phyloP scores from a whole-genome alignment of 2,888 invertebrate species.

The Apoderus coryli region DNA sequence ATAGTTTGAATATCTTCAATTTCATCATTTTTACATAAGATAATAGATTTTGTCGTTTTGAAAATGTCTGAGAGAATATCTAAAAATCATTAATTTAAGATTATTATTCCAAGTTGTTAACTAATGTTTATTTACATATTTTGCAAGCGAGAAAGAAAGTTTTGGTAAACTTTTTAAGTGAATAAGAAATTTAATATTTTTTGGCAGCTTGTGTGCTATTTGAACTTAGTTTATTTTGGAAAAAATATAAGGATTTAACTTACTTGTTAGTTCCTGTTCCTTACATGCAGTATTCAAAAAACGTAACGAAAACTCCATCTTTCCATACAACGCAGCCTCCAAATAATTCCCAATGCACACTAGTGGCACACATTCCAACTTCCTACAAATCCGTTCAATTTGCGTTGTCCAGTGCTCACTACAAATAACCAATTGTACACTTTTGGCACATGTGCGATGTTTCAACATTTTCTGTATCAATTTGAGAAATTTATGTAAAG shows the following conservation, averaged over 20 bases:
- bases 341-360: constrained; percentile 56
- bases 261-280: constrained; percentile 33
- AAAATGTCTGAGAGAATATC: constrained; percentile 37
- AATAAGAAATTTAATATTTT: too few relatives aligned
- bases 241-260: too few relatives aligned
- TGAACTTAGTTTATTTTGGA: too few relatives aligned
- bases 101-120: constrained; percentile 2
- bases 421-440: constrained; percentile 34
- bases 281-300: constrained; percentile 23
- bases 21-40: constrained; percentile 48
- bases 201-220: too few relatives aligned
- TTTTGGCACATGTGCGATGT: not conserved
- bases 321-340: constrained; percentile 62
- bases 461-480: constrained; percentile 33
- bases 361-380: constrained; percentile 40
- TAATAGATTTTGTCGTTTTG: constrained; percentile 38
- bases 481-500: constrained; percentile 33
- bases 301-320: constrained; percentile 35
- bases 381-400: constrained; percentile 40
- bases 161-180: too few relatives aligned
- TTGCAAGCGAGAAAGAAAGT: not conserved
- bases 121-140: not conserved
- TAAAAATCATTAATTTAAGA: constrained; percentile 10
- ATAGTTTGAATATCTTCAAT: constrained; percentile 30
- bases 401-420: constrained; percentile 49